Evolutionary conservation across 2,797 vertebrate species (phyloP).

Genomic region (Chaenodraco wilsoni): DNA sequence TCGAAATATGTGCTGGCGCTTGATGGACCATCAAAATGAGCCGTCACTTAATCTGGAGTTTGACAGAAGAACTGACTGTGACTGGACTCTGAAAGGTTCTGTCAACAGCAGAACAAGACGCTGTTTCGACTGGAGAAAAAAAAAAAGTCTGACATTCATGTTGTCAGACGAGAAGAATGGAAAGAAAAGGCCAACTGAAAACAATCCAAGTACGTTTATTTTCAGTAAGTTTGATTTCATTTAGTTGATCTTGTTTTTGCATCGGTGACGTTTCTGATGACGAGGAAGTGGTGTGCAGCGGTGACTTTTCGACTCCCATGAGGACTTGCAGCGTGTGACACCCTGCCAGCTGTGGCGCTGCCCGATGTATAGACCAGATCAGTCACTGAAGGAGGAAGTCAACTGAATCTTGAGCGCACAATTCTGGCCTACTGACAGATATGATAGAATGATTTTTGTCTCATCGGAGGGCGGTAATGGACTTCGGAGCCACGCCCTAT

Average conservation of each 20-base stretch:
- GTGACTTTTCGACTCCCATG: conserved; percentile 56
- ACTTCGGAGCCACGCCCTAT: conserved; percentile 45
- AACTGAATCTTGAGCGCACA: conserved; percentile 47
- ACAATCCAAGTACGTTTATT: conserved; percentile 64
- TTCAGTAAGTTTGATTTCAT: conserved; percentile 61
- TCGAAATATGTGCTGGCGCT: conserved; percentile 29
- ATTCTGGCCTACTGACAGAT: conserved; percentile 57
- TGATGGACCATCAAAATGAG: conserved; percentile 19
- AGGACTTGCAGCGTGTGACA: conserved; percentile 61
- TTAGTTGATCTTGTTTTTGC: conserved; percentile 40
- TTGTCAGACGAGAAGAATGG: conserved; percentile 59
- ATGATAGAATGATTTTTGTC: conserved; percentile 48
- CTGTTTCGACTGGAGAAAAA: conserved; percentile 7
- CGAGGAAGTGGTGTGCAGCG: conserved; percentile 34
- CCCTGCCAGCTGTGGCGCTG: conserved; percentile 44
- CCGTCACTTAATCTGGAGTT: conserved; percentile 13
- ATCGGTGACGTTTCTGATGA: conserved; percentile 31
- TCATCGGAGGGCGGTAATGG: conserved; percentile 50
- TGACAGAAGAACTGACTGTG: conserved; percentile 22
- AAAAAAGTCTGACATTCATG: conserved; percentile 25
- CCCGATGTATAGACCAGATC: conserved; percentile 10
- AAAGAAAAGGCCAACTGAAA: conserved; percentile 75
- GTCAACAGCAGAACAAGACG: conserved; percentile 32
- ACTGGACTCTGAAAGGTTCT: conserved; percentile 30
- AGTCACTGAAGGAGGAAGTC: conserved; percentile 38